Conservation (phyloP, 92 coral and sea anemone species). For the Pocillopora grandis region DNA sequence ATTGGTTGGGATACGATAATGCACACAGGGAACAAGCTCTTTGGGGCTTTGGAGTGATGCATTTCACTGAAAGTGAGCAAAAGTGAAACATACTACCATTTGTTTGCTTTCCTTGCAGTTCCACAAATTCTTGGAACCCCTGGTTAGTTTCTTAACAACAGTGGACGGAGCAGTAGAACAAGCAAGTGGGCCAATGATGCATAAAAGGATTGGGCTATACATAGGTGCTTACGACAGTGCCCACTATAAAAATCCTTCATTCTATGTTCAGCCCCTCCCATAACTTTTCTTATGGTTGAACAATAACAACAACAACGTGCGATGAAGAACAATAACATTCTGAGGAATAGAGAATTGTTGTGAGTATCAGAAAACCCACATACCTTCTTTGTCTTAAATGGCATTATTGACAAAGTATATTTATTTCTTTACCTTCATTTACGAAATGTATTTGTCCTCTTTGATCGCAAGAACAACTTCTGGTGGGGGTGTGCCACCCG, state of each 20-base stretch:
- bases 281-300: slow-evolving; percentile 30
- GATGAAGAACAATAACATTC: slow-evolving; percentile 12
- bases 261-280: slow-evolving; percentile 22
- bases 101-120: slow-evolving; percentile 36
- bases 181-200: background rate
- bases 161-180: no score
- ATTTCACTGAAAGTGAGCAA: slow-evolving; percentile 35
- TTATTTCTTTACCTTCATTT: no score
- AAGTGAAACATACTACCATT: slow-evolving; percentile 23
- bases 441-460: no score
- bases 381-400: background rate
- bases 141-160: background rate
- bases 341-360: slow-evolving; percentile 2
- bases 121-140: slow-evolving; percentile 23
- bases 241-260: background rate
- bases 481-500: no score
- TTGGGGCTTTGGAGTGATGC: slow-evolving; percentile 33
- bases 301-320: slow-evolving; percentile 29
- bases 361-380: background rate
- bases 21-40: slow-evolving; percentile 33
- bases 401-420: no score
- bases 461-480: no score
- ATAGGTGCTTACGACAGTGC: slow-evolving; percentile 19
- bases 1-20: slow-evolving; percentile 26
- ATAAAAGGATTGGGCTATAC: slow-evolving; percentile 26